phyloP scores from a whole-genome alignment of 2,888 invertebrate genomes.

The Pterostichus niger region DNA sequence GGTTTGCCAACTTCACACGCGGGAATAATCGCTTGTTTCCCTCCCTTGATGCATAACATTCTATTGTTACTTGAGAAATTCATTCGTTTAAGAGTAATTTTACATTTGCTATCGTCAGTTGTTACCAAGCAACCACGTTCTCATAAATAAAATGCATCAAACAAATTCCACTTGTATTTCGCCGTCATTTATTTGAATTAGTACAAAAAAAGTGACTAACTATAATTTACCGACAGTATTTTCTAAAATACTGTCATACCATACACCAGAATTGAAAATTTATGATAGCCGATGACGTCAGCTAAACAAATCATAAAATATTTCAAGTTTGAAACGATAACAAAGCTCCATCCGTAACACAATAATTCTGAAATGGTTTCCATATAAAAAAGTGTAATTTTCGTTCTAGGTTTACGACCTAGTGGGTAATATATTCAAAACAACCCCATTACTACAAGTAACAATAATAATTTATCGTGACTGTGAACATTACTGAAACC shows the following conservation, averaged over 20 bases:
- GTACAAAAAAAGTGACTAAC: too few relatives aligned
- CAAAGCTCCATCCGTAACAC: neutral
- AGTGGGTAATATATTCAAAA: slow-evolving; percentile 2
- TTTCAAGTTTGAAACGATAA: slow-evolving; percentile 8
- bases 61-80: too few relatives aligned
- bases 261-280: neutral
- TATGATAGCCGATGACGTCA: neutral
- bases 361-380: slow-evolving; percentile 13
- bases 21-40: too few relatives aligned
- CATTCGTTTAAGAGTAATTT: too few relatives aligned
- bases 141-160: too few relatives aligned
- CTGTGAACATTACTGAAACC: slow-evolving; percentile 1
- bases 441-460: slow-evolving; percentile 20
- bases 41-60: too few relatives aligned
- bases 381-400: neutral
- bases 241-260: neutral
- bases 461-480: slow-evolving; percentile 36
- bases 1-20: too few relatives aligned
- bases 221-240: neutral
- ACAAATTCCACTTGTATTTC: too few relatives aligned
- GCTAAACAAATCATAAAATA: slow-evolving; percentile 25
- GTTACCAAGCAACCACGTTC: too few relatives aligned
- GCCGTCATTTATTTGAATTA: too few relatives aligned
- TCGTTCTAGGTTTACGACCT: slow-evolving; percentile 11
- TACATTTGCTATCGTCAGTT: too few relatives aligned